Conservation (phyloP, 53 echinoderm and acorn worm species). For the Stichopus horrens region DNA sequence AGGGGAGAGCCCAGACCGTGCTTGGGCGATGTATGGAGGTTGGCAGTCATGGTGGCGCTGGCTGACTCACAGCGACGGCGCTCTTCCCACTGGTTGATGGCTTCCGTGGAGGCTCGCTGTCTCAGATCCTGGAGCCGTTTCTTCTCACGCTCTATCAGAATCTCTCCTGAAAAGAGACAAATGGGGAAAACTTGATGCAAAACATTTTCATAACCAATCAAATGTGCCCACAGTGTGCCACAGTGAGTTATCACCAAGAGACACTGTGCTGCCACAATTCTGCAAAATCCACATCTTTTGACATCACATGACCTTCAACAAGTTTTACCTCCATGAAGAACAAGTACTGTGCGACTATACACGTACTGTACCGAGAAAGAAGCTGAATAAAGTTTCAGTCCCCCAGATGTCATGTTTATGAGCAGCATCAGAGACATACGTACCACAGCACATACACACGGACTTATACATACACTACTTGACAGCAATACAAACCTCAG, state of each 20-base stretch:
- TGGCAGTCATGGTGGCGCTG: constrained; percentile 16
- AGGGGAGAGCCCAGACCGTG: constrained; percentile 48
- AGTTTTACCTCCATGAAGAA: no score
- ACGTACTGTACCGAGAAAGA: no score
- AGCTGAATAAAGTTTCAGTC: no score
- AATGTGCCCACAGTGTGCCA: not conserved
- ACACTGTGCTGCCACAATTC: not conserved
- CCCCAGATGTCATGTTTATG: no score
- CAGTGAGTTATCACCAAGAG: not conserved
- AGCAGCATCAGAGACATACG: no score
- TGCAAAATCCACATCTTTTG: no score
- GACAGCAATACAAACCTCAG: no score
- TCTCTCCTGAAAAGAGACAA: constrained; percentile 60
- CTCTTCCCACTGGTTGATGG: constrained; percentile 83
- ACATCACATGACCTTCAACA: no score
- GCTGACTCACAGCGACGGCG: constrained; percentile 54
- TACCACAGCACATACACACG: no score
- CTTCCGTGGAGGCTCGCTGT: constrained; percentile 75
- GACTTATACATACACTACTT: no score
- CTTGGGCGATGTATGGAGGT: constrained; percentile 45
- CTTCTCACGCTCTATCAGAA: constrained; percentile 74
- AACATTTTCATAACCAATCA: not conserved
- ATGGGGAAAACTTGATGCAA: not conserved
- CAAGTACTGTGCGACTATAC: no score
- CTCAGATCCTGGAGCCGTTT: constrained; percentile 65